Evolutionary conservation across 2,888 invertebrate species (phyloP).

Genomic region (Calameuta pallipes): DNA sequence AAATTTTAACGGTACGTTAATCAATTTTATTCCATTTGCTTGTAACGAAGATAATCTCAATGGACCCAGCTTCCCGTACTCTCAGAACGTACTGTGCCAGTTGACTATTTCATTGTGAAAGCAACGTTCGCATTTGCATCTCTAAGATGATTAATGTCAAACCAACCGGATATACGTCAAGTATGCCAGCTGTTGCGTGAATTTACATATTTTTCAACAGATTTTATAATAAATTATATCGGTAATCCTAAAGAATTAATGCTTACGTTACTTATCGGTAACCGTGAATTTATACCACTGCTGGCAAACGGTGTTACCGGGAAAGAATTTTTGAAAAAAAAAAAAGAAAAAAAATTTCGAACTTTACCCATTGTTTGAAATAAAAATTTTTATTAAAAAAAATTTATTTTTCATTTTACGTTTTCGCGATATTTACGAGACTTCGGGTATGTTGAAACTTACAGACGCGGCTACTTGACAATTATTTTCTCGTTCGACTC

Average conservation of each 20-base stretch:
- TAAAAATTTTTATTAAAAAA: too few species aligned
- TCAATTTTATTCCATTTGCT: not conserved
- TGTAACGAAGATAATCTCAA: not conserved
- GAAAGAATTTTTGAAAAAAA: too few species aligned
- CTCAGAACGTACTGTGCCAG: not conserved
- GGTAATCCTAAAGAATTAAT: too few species aligned
- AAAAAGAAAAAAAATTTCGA: too few species aligned
- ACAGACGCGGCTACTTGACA: too few species aligned
- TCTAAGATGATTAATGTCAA: not conserved
- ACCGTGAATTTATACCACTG: too few species aligned
- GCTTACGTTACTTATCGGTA: too few species aligned
- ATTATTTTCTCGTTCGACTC: slow-evolving; percentile 36
- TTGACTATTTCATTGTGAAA: not conserved
- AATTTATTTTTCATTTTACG: too few species aligned
- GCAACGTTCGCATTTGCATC: not conserved
- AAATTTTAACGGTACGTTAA: not conserved
- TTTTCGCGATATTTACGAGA: not conserved
- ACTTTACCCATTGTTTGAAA: too few species aligned
- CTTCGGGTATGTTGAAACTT: not conserved
- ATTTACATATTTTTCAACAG: not conserved
- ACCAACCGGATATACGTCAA: not conserved
- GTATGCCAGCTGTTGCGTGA: not conserved
- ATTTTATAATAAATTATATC: too few species aligned
- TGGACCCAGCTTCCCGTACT: not conserved
- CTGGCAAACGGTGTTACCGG: too few species aligned